Evolutionary conservation across 2,113 vertebrate species (phyloP), one percentile per base, ranked within the genome.

Genomic region (Hirundichthys speculiger): DNA sequence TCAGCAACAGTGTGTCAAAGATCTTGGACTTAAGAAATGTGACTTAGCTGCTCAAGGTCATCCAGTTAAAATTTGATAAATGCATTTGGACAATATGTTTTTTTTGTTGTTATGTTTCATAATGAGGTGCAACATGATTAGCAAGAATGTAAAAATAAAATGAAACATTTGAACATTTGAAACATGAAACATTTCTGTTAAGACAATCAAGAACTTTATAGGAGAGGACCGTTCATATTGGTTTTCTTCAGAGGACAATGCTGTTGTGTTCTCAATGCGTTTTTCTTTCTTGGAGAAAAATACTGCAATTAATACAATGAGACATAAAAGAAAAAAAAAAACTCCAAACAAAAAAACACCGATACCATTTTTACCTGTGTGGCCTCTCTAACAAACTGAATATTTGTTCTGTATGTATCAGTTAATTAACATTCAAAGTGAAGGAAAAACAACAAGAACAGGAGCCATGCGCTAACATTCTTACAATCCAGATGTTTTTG

Each of bases 1-100:
- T 82, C 58, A 54, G 66, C 80, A 72, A 38, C 55, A 34, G 60
- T 50, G 75, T 83, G 79, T 79, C 59, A 75, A 79, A 78, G 62
- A 83, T 55, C 65, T 57, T 54, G 41, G 46, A 34, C 64, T 47
- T 3, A 72, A 76, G 52, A 68, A 73, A 70, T 51, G 27, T 24
- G 55, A 66, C 42, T 64, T 55, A 22, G n/a, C 16, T 3, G 3
- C 54, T 76, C 41, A 63, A 57, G 38, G 65, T 57, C 38, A 69
- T n/a, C 2, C 27, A 49, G 19, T n/a, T 34, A 64, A 24, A 39
- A 18, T 52, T 59, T 40, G 18, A n/a, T 16, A 21, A 45, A 52
- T 47, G 14, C 55, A 50, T 58, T 57, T 49, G 53, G 39, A 54
- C 42, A 18, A 13, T 65, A n/a, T 19, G 30, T 48, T 42, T 59